phyloP scores from a whole-genome alignment of 2,797 vertebrate species.

The Poecile montanus region DNA sequence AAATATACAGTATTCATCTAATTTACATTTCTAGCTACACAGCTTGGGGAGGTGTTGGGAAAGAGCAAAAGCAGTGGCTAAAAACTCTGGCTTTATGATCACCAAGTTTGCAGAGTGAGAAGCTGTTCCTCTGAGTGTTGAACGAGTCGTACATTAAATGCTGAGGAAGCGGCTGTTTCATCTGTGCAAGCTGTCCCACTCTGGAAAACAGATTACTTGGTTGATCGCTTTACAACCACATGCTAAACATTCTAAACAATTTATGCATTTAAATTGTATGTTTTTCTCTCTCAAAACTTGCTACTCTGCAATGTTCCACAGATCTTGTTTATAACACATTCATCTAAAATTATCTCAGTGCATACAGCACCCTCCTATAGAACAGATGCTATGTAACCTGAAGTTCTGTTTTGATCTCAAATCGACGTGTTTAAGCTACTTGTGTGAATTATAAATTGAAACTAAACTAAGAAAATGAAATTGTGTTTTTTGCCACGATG shows the following conservation, averaged over 20 bases:
- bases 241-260: conserved; percentile 78
- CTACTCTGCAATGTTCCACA: conserved; percentile 75
- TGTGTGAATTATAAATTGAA: conserved; percentile 79
- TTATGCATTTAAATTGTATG: conserved; percentile 75
- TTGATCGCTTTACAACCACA: conserved; percentile 73
- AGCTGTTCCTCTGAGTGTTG: neutral
- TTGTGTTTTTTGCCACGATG: conserved; percentile 48
- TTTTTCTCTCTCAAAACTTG: conserved; percentile 74
- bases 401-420: conserved; percentile 81
- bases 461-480: conserved; percentile 70
- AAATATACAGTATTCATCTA: neutral
- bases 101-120: neutral
- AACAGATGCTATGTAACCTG: conserved; percentile 82
- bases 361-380: conserved; percentile 77
- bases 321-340: conserved; percentile 86
- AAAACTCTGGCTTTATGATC: neutral
- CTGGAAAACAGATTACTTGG: conserved; percentile 56
- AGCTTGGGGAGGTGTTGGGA: neutral
- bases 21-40: neutral
- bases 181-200: conserved; percentile 29
- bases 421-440: conserved; percentile 78
- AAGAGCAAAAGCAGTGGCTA: neutral
- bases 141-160: neutral
- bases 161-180: conserved; percentile 50
- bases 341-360: conserved; percentile 83